Evolutionary conservation across 2,113 vertebrate species (phyloP).

Genomic region (Loxodonta africana): DNA sequence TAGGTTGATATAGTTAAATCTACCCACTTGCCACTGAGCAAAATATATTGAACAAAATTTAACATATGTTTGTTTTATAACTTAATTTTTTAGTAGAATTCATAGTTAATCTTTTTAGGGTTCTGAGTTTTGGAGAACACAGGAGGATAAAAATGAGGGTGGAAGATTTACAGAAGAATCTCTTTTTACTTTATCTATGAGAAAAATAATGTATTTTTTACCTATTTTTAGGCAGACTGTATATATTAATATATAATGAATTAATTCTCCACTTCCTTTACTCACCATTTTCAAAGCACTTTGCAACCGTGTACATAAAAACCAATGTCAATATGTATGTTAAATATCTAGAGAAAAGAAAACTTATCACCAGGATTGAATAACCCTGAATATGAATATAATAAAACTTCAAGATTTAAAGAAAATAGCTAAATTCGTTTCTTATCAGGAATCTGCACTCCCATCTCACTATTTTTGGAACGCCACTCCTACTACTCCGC

Average conservation of each 20-base stretch:
- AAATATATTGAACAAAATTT: conserved; percentile 8
- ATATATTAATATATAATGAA: background rate
- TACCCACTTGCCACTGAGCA: background rate
- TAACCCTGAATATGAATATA: background rate
- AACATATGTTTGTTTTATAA: background rate
- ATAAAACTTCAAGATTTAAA: background rate
- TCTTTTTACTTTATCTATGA: background rate
- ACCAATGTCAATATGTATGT: background rate
- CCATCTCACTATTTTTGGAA: background rate
- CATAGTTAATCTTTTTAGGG: background rate
- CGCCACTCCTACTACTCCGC: background rate
- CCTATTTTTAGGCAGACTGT: background rate
- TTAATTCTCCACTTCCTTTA: background rate
- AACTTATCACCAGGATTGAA: background rate
- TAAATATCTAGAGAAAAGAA: background rate
- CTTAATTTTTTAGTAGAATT: background rate
- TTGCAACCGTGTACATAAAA: background rate
- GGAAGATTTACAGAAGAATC: background rate
- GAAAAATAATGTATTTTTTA: background rate
- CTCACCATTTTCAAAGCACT: background rate
- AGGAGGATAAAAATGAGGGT: background rate
- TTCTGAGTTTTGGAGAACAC: background rate
- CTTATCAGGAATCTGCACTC: background rate
- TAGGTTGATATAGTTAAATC: background rate
- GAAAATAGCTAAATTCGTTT: background rate